phyloP scores from a whole-genome alignment of 2,797 vertebrate species.

The Falco novaeseelandiae region DNA sequence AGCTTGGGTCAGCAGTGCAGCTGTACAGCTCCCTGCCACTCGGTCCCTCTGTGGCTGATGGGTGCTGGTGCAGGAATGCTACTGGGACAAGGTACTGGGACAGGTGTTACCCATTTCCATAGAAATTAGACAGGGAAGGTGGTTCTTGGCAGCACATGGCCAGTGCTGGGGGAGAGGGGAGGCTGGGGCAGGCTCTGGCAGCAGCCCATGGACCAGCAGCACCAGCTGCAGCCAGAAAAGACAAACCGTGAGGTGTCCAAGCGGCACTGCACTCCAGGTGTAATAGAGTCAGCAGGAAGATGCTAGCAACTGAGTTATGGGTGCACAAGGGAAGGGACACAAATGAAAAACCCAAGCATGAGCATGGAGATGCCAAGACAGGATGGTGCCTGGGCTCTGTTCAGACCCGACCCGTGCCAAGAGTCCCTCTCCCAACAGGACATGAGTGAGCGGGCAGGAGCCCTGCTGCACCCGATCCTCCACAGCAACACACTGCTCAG shows the following conservation, averaged over 20 bases:
- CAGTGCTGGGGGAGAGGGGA: neutral
- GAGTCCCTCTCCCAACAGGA: neutral
- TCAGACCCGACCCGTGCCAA: neutral
- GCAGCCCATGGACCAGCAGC: neutral
- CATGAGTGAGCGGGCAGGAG: neutral
- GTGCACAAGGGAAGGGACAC: neutral
- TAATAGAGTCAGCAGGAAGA: neutral
- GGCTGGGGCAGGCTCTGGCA: accelerated
- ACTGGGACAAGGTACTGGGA: neutral
- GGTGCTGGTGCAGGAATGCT: accelerated
- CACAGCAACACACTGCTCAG: neutral
- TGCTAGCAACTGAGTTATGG: neutral
- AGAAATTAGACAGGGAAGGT: neutral
- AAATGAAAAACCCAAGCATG: neutral
- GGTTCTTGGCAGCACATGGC: accelerated
- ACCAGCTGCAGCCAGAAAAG: neutral
- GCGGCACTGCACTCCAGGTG: neutral
- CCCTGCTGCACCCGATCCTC: neutral
- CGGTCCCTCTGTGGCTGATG: accelerated
- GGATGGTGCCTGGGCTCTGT: neutral
- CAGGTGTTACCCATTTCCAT: neutral
- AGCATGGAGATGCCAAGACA: neutral
- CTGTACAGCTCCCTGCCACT: neutral
- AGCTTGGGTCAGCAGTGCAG: accelerated
- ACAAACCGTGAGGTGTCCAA: neutral